These are phyloP conservation scores for Dicranocentrus wangi DNA, from an alignment of 2,888 invertebrate species.

Conservation along the genomic window DNA sequence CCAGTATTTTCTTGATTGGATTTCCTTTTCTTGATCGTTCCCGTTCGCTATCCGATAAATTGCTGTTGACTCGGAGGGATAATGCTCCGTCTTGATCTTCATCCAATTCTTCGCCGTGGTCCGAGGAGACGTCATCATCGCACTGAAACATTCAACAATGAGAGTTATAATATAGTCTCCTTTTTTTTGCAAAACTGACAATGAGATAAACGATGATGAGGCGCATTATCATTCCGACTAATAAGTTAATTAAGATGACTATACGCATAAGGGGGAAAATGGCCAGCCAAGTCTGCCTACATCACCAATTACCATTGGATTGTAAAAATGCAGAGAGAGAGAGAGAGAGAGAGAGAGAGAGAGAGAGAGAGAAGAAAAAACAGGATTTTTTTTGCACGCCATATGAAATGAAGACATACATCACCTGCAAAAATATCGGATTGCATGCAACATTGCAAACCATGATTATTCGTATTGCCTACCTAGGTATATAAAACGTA, in stretches of 20 bases:
- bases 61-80: slow-evolving; percentile 65
- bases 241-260: too few species aligned
- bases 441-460: slow-evolving; percentile 30
- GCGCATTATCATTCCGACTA: too few species aligned
- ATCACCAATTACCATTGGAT: not conserved
- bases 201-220: too few species aligned
- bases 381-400: slow-evolving; percentile 27
- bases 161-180: not conserved
- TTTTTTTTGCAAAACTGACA: too few species aligned
- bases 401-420: slow-evolving; percentile 22
- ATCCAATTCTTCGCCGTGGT: slow-evolving; percentile 70
- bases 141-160: slow-evolving; percentile 50
- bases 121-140: slow-evolving; percentile 68
- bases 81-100: slow-evolving; percentile 67
- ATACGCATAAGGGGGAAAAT: slow-evolving; percentile 2
- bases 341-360: too few species aligned
- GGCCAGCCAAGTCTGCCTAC: not conserved
- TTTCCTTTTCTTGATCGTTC: slow-evolving; percentile 72
- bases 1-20: slow-evolving; percentile 72
- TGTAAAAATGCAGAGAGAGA: too few species aligned
- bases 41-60: slow-evolving; percentile 64
- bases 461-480: too few species aligned
- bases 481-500: too few species aligned
- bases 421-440: not conserved
- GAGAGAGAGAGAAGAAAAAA: slow-evolving; percentile 1